Conservation (phyloP, 2,797 vertebrate genomes). For the Myiothlypis coronata region DNA sequence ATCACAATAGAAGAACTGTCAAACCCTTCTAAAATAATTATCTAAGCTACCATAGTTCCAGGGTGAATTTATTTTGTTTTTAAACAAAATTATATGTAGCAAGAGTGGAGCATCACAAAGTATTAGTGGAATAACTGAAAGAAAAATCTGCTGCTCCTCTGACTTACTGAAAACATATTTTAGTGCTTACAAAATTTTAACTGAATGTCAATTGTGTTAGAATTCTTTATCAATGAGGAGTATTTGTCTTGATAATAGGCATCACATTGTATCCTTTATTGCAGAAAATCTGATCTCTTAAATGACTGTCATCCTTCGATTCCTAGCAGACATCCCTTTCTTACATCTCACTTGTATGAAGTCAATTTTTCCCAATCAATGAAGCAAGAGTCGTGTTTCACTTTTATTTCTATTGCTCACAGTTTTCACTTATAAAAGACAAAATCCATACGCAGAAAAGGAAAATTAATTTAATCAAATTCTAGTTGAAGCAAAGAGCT, state of each 20-base stretch:
- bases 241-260: neutral
- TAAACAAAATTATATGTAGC: neutral
- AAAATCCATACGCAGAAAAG: neutral
- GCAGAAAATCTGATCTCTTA: neutral
- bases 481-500: neutral
- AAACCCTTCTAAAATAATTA: neutral
- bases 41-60: neutral
- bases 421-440: neutral
- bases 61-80: neutral
- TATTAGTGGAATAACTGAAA: neutral
- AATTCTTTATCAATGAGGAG: neutral
- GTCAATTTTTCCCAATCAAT: neutral
- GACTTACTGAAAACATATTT: neutral
- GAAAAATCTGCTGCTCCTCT: neutral
- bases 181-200: neutral
- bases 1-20: neutral
- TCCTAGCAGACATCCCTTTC: neutral
- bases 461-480: neutral
- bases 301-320: neutral
- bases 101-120: neutral
- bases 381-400: neutral
- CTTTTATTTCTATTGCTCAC: neutral
- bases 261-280: neutral
- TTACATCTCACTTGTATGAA: neutral
- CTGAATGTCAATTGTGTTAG: neutral